Conservation (phyloP, 1,140 invertebrate genomes). For the Aphelinus certus region DNA sequence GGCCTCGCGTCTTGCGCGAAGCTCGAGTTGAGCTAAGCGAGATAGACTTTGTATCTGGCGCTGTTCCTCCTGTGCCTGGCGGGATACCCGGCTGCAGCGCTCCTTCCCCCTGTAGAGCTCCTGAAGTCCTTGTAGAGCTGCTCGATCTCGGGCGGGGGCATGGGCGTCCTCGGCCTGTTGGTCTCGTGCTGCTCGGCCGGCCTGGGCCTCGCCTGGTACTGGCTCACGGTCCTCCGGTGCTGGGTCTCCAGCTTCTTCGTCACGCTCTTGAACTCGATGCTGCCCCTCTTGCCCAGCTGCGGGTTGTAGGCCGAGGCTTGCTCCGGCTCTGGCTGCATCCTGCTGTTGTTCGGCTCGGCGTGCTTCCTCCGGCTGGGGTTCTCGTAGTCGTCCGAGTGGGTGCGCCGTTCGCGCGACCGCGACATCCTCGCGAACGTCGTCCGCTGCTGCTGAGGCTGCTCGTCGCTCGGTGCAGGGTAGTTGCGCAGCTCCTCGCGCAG, state of each 20-base stretch:
- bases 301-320: background rate
- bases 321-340: background rate
- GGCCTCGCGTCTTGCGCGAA: no score
- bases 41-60: slow-evolving; percentile 54
- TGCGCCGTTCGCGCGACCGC: slow-evolving; percentile 42
- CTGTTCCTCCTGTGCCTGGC: slow-evolving; percentile 47
- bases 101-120: background rate
- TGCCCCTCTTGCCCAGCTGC: slow-evolving; percentile 27
- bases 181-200: background rate
- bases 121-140: slow-evolving; percentile 38
- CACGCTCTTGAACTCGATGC: slow-evolving; percentile 18
- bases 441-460: background rate
- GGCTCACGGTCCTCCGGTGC: slow-evolving; percentile 27
- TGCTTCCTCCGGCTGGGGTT: slow-evolving; percentile 16
- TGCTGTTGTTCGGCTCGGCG: background rate
- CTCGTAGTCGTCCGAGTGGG: slow-evolving; percentile 54
- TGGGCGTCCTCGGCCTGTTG: slow-evolving; percentile 43
- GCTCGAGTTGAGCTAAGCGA: slow-evolving; percentile 42
- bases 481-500: background rate
- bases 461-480: no score
- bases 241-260: background rate
- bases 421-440: background rate
- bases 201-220: slow-evolving; percentile 22
- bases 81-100: background rate
- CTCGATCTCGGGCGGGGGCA: slow-evolving; percentile 45